Base-by-base conservation (phyloP, 2,113 vertebrate species). In the Nyctibius bracteatus region DNA sequence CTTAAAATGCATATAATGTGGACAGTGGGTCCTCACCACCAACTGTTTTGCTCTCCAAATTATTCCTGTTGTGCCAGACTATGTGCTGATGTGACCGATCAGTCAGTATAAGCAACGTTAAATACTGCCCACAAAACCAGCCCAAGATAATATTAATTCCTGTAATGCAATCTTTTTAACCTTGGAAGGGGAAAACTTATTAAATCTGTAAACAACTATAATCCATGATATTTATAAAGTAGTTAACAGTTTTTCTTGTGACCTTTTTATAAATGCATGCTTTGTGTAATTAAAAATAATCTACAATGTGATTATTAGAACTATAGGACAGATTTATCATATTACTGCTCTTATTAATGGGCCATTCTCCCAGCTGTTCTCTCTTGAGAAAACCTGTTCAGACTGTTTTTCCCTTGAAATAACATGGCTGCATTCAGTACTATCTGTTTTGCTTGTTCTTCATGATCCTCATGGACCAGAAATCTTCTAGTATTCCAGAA, bases 301-400 rank as follows among this genome's bases (percentile, higher is more conserved):
- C 73, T 74, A 85, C 55, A 71, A 63, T 59, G 43, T 30, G 30
- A 81, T 87, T 90, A 78, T 81, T 91, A 90, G 57, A 18, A 19
- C 31, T 55, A 68, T 57, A 79, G 84, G 49, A 79, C 18, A 92
- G 87, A 92, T 95, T 79, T 91, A 87, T 66, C 81, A 39, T 92
- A 85, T 79, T 81, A 59, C 7, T 63, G 14, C 41, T 72, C 31
- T 85, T 85, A 85, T 79, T 92, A 92, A 88, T 47, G 20, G 27
- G 27, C 33, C 2, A 10, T 85, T 68, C 57, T 67, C 79, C 13
- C 81, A 89, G 57, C 14, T 85, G 35, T 55, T 89, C 47, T 72
- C 44, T 90, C 75, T 77, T 52, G 54, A 88, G 67, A 88, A 95
- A 90, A 43, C 31, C 27, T 72, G 27, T 49, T 65, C 16, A 75